A percentile compares a stretch with the other conserved stretches of the same genome.
Conservation (phyloP, 2,113 vertebrate genomes). For the Bufo gargarizans region DNA sequence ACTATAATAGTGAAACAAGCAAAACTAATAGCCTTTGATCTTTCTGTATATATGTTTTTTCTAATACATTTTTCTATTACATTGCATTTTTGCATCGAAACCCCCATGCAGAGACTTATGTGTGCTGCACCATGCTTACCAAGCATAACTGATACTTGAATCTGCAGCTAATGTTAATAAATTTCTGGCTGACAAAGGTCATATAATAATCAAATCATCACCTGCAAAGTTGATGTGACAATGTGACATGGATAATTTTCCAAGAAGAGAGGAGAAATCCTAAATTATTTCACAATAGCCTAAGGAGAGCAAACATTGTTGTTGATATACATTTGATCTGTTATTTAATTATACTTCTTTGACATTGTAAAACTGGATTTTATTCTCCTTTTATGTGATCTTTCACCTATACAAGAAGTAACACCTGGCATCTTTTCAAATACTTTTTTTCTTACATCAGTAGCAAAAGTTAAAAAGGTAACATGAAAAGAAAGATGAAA, state of each 20-base stretch:
- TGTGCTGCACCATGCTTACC: not conserved
- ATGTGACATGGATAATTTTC: constrained; percentile 57
- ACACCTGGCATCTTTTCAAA: constrained; percentile 80
- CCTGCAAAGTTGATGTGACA: constrained; percentile 66
- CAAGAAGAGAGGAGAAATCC: constrained; percentile 61
- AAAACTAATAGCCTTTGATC: not conserved
- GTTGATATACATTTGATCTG: constrained; percentile 77
- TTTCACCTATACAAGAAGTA: constrained; percentile 79
- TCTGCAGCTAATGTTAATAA: constrained; percentile 10
- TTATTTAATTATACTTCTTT: constrained; percentile 66
- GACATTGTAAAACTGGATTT: constrained; percentile 70
- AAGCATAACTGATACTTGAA: constrained; percentile 11
- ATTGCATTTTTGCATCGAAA: not conserved
- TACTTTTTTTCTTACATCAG: constrained; percentile 76
- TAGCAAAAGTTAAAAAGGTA: constrained; percentile 82
- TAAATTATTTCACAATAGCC: constrained; percentile 68
- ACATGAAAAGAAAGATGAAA: constrained; percentile 87
- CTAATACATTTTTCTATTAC: not conserved
- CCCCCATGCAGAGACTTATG: not conserved
- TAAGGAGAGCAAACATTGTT: constrained; percentile 75
- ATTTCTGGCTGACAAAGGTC: constrained; percentile 12
- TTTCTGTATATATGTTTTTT: not conserved
- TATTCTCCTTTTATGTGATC: constrained; percentile 76
- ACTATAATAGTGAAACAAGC: not conserved
- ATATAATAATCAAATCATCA: constrained; percentile 40